Percentiles rank a stretch among this genome's conserved stretches.
These are phyloP conservation scores for Dermolepida albohirtum DNA, from an alignment of 2,888 invertebrate genomes.

Conservation along the genomic window DNA sequence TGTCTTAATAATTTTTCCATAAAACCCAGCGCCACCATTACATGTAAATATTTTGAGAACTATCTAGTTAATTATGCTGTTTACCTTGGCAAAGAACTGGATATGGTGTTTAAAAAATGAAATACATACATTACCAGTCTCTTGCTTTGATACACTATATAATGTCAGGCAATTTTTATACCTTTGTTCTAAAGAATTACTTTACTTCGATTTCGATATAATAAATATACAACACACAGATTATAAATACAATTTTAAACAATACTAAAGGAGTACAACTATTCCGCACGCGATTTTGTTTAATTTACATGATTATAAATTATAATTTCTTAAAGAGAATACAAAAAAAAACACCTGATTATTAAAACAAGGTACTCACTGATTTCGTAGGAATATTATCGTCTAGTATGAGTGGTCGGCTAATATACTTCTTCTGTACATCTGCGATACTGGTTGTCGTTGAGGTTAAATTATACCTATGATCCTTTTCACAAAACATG, in stretches of 20 bases:
- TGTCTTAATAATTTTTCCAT: no score
- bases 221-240: no score
- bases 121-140: no score
- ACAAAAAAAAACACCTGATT: neutral
- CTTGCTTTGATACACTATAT: no score
- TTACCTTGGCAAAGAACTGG: no score
- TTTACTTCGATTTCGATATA: no score
- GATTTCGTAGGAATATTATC: neutral
- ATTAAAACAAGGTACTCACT: slow-evolving; percentile 17
- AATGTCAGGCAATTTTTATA: no score
- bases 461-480: slow-evolving; percentile 25
- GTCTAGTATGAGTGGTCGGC: slow-evolving; percentile 2
- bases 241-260: neutral
- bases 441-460: slow-evolving; percentile 21
- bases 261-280: neutral
- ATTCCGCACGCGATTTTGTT: neutral
- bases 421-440: slow-evolving; percentile 31
- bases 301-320: neutral
- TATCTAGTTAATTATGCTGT: no score
- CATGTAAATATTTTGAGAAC: no score
- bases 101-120: no score
- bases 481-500: slow-evolving; percentile 19
- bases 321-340: neutral
- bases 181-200: no score
- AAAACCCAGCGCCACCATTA: no score